These are phyloP conservation scores for Scolanthus callimorphus DNA, from an alignment of 92 coral and sea anemone genomes.

Conservation along the genomic window DNA sequence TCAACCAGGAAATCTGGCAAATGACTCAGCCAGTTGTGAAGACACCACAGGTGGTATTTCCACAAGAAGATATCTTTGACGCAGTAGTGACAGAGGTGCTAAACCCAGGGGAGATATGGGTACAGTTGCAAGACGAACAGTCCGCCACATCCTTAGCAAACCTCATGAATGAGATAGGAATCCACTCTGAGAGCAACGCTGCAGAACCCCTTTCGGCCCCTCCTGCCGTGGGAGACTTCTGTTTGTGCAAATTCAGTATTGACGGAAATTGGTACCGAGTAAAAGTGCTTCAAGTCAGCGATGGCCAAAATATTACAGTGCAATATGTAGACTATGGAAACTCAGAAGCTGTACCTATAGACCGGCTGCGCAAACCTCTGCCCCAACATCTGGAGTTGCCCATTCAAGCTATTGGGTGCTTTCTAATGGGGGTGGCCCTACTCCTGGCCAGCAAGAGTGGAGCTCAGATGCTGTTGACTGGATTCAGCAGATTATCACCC, in stretches of 20 bases:
- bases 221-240: constrained; percentile 50
- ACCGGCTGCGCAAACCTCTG: constrained; percentile 33
- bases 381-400: constrained; percentile 49
- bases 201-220: constrained; percentile 6
- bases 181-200: constrained; percentile 35
- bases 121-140: constrained; percentile 40
- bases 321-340: constrained; percentile 84
- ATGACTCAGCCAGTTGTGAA: constrained; percentile 14
- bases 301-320: constrained; percentile 30
- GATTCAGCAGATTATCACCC: constrained; percentile 39
- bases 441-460: constrained; percentile 40
- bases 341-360: constrained; percentile 43
- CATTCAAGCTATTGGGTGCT: constrained; percentile 61
- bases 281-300: constrained; percentile 37
- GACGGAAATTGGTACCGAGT: constrained; percentile 81
- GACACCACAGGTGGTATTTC: constrained; percentile 19
- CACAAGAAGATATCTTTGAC: constrained; percentile 49
- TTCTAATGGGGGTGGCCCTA: constrained; percentile 47
- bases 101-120: constrained; percentile 68
- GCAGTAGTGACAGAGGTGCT: constrained; percentile 55
- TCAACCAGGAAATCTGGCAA: constrained; percentile 38
- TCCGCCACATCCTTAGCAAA: constrained; percentile 16
- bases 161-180: constrained; percentile 41
- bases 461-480: constrained; percentile 43
- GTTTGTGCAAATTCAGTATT: constrained; percentile 59